Base-by-base conservation (phyloP, 2,797 vertebrate species). In the Manis crassicaudata region DNA sequence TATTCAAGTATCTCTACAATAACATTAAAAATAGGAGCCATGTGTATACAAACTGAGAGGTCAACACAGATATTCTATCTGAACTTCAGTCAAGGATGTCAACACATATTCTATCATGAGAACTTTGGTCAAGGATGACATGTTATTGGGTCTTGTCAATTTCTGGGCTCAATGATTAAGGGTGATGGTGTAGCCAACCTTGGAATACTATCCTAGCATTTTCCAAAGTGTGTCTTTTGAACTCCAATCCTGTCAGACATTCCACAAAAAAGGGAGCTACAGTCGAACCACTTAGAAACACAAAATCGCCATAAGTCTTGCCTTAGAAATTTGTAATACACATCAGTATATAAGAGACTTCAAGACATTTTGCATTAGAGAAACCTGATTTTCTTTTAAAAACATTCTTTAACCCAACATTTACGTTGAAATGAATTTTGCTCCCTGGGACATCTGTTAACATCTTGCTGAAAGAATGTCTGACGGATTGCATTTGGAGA, bases 361-460 rank as follows among this genome's bases (percentile, higher is more conserved):
- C 11, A 72, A 90, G 73, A 88, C 11, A 79, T 21, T 94, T 35
- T 83, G 13, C 17, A 50, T 76, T 88, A 68, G 85, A 83, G 58
- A 68, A 83, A 63, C 21, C 9, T 37, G 40, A n/a, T 85, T 85
- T 87, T n/a, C 37, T 92, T 89, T 81, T 54, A 85, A 88, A 91
- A 83, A 85, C 16, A 76, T 40, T 85, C 72, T 90, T 95, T 81
- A 86, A 86, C 21, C 23, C 29, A 73, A 10, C 62, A 20, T 75
- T 91, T 94, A 54, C 25, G 46, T 68, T 80, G 54, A 75, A 80
- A 82, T 52, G 43, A 77, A 63, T 83, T 81, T 95, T 85, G 62
- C 14, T 92, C 46, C 54, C 77, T 25, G 82, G 62, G 85, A 82
- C 7, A 73, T 29, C 58, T 93, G 46, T 40, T 87, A 77, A 65